phyloP scores from a whole-genome alignment of 1,140 invertebrate species.

The Mamestra configurata region DNA sequence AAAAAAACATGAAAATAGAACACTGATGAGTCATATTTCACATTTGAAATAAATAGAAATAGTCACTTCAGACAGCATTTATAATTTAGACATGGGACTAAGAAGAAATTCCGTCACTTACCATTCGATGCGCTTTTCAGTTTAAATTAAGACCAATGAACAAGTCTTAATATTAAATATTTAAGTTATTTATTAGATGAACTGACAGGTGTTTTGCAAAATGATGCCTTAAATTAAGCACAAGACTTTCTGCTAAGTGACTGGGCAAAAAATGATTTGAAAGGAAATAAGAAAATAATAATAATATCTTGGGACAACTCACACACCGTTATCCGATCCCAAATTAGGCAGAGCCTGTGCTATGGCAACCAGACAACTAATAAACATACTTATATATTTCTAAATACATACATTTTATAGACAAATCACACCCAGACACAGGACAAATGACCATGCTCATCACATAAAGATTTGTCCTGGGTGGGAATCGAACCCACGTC shows the following conservation, averaged over 20 bases:
- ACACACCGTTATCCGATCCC: background rate
- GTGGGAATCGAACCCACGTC: too few relatives aligned
- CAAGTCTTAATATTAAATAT: constrained; percentile 16
- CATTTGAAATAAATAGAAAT: background rate
- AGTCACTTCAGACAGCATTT: background rate
- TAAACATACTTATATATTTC: too few relatives aligned
- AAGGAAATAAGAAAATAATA: too few relatives aligned
- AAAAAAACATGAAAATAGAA: too few relatives aligned
- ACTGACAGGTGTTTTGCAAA: constrained; percentile 39
- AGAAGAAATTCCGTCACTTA: constrained; percentile 45
- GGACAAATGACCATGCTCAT: too few relatives aligned
- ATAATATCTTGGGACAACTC: background rate
- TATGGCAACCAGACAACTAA: too few relatives aligned
- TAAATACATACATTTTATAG: too few relatives aligned
- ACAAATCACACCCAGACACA: too few relatives aligned
- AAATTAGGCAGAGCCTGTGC: too few relatives aligned
- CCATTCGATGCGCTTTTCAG: constrained; percentile 40
- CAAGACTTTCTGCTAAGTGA: constrained; percentile 12
- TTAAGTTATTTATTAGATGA: background rate
- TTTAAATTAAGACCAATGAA: constrained; percentile 27
- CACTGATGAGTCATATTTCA: too few relatives aligned
- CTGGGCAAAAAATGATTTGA: background rate
- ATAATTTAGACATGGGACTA: constrained; percentile 23
- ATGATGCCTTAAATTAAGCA: constrained; percentile 9
- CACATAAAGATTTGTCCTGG: too few relatives aligned